Evolutionary conservation across 1,140 invertebrate species (phyloP).

Genomic region (Procambarus virginalis): DNA sequence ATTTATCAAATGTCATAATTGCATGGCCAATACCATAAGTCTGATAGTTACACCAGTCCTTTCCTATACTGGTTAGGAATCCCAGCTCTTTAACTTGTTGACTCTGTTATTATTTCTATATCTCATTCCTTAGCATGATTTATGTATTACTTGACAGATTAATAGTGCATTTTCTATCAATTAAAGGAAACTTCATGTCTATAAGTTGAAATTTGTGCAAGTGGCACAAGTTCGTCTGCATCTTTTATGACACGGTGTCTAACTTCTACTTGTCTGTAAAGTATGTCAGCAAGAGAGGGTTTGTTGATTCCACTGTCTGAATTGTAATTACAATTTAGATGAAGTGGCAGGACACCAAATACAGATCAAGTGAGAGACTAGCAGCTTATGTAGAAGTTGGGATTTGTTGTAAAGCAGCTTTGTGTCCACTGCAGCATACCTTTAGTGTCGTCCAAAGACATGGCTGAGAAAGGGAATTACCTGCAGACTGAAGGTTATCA

Average conservation of each 20-base stretch:
- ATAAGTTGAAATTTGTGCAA: neutral
- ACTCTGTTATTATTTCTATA: neutral
- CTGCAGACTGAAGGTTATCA: slow-evolving; percentile 8
- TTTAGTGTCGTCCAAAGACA: slow-evolving; percentile 5
- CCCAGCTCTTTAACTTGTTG: neutral
- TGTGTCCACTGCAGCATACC: slow-evolving; percentile 2
- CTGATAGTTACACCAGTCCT: neutral
- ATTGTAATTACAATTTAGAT: slow-evolving; percentile 2
- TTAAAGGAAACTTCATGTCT: neutral
- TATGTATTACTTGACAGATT: neutral
- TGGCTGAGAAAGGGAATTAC: slow-evolving; percentile 2
- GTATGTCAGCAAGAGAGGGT: neutral
- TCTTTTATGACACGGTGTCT: neutral
- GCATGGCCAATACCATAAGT: neutral
- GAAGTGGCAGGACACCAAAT: neutral
- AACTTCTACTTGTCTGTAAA: neutral
- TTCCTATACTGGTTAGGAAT: neutral
- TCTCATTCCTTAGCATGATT: neutral
- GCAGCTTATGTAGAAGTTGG: slow-evolving; percentile 8
- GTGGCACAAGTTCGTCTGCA: neutral
- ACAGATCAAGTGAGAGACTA: neutral
- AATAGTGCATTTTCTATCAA: neutral
- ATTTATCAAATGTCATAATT: neutral
- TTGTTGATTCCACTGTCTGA: neutral
- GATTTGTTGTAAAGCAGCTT: slow-evolving; percentile 9